Percentiles rank a stretch among this genome's conserved stretches.
phyloP scores from a whole-genome alignment of 2,888 invertebrate genomes.

The Frankliniella fusca region DNA sequence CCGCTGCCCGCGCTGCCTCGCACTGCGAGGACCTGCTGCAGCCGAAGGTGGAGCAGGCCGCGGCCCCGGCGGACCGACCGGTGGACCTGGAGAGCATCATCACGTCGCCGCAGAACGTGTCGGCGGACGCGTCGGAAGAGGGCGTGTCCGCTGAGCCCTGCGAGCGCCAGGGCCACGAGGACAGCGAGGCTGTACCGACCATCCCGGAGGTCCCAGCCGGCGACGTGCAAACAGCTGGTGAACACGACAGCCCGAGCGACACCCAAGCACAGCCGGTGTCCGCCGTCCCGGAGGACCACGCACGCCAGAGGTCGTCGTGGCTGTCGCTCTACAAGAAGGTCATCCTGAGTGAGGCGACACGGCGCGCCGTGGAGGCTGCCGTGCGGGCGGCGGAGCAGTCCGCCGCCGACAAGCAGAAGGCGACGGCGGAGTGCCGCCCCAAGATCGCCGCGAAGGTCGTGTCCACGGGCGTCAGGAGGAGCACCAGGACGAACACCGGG shows the following conservation, averaged over 20 bases:
- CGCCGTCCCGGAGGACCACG: background rate
- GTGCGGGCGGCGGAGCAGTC: background rate
- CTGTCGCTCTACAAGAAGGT: constrained; percentile 2
- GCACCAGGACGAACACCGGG: background rate
- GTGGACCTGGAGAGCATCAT: constrained; percentile 5
- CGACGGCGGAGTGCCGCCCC: too few relatives aligned
- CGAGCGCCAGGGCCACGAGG: background rate
- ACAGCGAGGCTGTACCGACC: background rate
- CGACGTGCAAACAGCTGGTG: background rate
- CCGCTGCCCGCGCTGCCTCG: background rate
- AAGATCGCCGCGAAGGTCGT: background rate
- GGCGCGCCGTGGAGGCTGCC: background rate
- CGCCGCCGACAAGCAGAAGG: background rate
- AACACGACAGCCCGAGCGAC: background rate
- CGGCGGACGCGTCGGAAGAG: background rate
- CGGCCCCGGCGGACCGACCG: background rate
- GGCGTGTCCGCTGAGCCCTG: background rate
- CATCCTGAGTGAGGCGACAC: background rate
- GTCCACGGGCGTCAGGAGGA: background rate
- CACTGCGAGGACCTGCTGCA: background rate
- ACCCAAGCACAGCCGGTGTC: background rate
- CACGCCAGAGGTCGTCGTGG: background rate
- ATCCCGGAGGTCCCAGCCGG: background rate
- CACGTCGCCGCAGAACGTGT: background rate
- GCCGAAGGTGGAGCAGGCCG: background rate